phyloP scores from a whole-genome alignment of 92 coral and sea anemone genomes.

The Epizoanthus rinbou region DNA sequence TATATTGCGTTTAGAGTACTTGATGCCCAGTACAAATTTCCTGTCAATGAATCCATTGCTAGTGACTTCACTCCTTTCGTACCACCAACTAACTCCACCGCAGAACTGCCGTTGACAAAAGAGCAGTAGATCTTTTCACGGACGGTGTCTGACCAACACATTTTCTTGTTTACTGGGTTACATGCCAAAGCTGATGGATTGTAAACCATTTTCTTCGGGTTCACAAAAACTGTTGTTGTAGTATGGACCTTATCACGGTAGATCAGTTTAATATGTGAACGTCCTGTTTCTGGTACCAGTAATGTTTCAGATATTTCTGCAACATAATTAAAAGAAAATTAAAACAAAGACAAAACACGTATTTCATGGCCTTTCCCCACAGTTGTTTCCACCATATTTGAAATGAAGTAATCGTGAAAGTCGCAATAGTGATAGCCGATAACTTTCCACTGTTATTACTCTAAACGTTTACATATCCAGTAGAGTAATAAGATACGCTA shows the following conservation, averaged over 20 bases:
- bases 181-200: slow-evolving; percentile 9
- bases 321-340: too few relatives aligned
- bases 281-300: slow-evolving; percentile 15
- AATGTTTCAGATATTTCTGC: background rate
- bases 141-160: slow-evolving; percentile 19
- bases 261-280: background rate
- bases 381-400: too few relatives aligned
- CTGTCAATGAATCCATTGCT: slow-evolving; percentile 26
- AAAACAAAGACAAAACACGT: too few relatives aligned
- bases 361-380: too few relatives aligned
- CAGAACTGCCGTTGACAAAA: slow-evolving; percentile 22
- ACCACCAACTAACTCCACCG: slow-evolving; percentile 4
- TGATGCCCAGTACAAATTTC: slow-evolving; percentile 25
- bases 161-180: slow-evolving; percentile 20
- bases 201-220: background rate
- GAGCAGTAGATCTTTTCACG: slow-evolving; percentile 32
- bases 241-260: slow-evolving; percentile 10
- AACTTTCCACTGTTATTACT: too few relatives aligned
- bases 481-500: too few relatives aligned
- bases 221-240: background rate
- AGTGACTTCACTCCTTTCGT: background rate
- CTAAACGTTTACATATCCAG: too few relatives aligned
- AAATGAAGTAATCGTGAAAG: too few relatives aligned
- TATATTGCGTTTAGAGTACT: slow-evolving; percentile 19
- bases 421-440: too few relatives aligned